Conservation (phyloP, 2,113 vertebrate genomes). For the Laticauda colubrina region DNA sequence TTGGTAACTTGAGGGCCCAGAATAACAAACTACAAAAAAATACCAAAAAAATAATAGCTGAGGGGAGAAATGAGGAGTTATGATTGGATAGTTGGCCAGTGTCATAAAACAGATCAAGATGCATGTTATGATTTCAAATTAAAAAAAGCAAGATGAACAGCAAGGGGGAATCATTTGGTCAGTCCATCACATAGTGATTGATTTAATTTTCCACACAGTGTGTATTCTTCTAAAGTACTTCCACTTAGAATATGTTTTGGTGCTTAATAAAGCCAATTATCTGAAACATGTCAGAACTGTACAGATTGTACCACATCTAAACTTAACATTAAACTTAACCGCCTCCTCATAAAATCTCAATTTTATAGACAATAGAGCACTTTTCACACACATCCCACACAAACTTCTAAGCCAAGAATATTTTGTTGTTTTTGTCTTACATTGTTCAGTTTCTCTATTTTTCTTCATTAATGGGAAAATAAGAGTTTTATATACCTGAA, state of each 20-base stretch:
- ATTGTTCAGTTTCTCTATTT: not conserved
- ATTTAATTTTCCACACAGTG: not conserved
- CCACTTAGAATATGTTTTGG: not conserved
- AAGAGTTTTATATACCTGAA: not conserved
- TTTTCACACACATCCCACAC: not conserved
- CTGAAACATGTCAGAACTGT: not conserved
- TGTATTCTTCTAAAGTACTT: not conserved
- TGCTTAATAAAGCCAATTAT: not conserved
- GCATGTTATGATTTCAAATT: not conserved
- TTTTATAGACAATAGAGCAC: slow-evolving; percentile 19
- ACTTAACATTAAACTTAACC: not conserved
- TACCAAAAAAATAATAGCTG: not conserved
- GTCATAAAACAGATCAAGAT: not conserved
- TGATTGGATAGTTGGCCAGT: not conserved
- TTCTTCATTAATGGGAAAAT: not conserved
- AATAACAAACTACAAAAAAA: not conserved
- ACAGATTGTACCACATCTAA: not conserved
- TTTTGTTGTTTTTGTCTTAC: slow-evolving; percentile 5
- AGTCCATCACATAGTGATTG: not conserved
- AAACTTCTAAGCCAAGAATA: not conserved
- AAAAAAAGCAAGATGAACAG: not conserved
- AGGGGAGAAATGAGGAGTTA: not conserved
- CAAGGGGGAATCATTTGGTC: not conserved
- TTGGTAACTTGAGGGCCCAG: not conserved
- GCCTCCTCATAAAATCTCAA: not conserved